These are phyloP conservation scores for Taxidea taxus DNA, from an alignment of 2,113 vertebrate species.

Conservation along the genomic window DNA sequence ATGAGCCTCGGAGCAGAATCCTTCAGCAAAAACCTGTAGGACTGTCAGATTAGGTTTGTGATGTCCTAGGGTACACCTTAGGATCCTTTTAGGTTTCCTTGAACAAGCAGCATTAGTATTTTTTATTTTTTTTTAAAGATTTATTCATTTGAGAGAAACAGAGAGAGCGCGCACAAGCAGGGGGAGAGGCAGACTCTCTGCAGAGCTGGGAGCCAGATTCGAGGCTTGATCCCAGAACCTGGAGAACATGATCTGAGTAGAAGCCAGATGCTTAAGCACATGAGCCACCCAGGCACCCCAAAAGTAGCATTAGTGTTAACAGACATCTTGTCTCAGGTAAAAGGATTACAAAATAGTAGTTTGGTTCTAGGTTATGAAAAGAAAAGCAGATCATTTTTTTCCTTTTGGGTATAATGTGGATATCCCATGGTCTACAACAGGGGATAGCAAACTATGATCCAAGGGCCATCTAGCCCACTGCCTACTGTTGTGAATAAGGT, in stretches of 20 bases:
- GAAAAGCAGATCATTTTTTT: background rate
- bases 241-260: no score
- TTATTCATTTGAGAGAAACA: no score
- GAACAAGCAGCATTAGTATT: background rate
- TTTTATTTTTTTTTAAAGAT: no score
- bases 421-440: background rate
- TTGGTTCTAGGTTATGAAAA: background rate
- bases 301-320: background rate
- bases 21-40: background rate
- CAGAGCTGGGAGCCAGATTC: no score
- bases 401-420: background rate
- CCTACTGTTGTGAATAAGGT: background rate
- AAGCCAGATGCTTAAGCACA: no score
- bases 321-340: slow-evolving; percentile 11
- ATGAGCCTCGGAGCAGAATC: background rate
- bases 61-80: background rate
- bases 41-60: background rate
- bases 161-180: no score
- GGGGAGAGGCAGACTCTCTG: no score
- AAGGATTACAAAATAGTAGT: background rate
- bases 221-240: no score
- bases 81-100: background rate
- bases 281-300: no score
- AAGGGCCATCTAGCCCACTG: background rate
- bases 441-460: background rate